These are phyloP conservation scores for Epistrophella euchroma DNA, from an alignment of 2,888 invertebrate genomes.

Conservation along the genomic window DNA sequence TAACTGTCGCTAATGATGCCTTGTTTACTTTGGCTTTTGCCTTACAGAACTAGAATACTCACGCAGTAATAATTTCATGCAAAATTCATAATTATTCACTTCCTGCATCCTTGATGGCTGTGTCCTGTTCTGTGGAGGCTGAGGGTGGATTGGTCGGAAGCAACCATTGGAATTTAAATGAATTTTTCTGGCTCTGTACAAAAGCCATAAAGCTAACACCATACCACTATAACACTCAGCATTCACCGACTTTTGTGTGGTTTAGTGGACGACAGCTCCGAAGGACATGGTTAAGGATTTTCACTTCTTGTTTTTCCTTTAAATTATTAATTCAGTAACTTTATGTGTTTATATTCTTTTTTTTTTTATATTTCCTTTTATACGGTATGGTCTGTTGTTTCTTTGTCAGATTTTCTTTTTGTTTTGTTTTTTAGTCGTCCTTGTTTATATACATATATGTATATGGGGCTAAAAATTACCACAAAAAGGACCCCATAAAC, in stretches of 20 bases:
- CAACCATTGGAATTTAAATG: slow-evolving; percentile 41
- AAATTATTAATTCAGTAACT: slow-evolving; percentile 52
- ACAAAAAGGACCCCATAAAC: slow-evolving; percentile 25
- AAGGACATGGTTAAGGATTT: slow-evolving; percentile 40
- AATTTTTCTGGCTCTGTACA: neutral
- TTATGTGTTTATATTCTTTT: slow-evolving; percentile 13
- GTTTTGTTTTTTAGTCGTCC: neutral
- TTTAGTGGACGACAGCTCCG: slow-evolving; percentile 41
- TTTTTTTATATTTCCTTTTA: neutral
- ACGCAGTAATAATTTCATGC: slow-evolving; percentile 71
- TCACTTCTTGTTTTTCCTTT: slow-evolving; percentile 29
- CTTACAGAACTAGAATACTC: slow-evolving; percentile 46
- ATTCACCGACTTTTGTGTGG: slow-evolving; percentile 4
- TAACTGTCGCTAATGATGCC: slow-evolving; percentile 2
- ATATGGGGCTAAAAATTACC: slow-evolving; percentile 3
- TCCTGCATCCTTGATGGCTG: slow-evolving; percentile 57
- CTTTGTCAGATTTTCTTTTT: slow-evolving; percentile 15
- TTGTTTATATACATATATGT: neutral
- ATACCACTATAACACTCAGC: neutral
- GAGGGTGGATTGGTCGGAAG: slow-evolving; percentile 15
- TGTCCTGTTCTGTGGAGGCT: neutral
- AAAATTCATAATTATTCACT: slow-evolving; percentile 72
- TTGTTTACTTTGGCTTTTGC: slow-evolving; percentile 28
- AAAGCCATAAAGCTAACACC: slow-evolving; percentile 1
- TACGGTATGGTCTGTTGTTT: neutral